Conservation (phyloP, 2,797 vertebrate species). For the Tympanoctomys barrerae region DNA sequence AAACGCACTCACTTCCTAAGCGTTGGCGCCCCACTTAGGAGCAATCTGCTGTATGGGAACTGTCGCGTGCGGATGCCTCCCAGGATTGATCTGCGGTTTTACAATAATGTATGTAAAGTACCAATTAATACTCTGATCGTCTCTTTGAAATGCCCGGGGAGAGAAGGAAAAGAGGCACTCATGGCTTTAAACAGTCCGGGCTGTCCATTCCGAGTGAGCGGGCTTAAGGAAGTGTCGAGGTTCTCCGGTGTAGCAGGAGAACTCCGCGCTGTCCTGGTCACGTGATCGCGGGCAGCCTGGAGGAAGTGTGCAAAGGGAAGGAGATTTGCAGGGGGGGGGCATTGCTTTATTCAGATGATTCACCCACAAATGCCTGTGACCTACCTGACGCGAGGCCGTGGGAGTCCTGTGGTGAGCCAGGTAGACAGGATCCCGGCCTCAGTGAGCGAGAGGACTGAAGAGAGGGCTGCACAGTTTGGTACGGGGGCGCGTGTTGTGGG, state of each 20-base stretch:
- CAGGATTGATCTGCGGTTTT: conserved; percentile 72
- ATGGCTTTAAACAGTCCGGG: conserved; percentile 53
- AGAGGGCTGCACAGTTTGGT: not conserved
- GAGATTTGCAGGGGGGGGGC: not conserved
- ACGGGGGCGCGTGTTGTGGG: not conserved
- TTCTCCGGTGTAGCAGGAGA: not conserved
- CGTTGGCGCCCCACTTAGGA: not conserved
- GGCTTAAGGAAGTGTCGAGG: not conserved
- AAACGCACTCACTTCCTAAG: conserved; percentile 24
- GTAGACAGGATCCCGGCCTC: not conserved
- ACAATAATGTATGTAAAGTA: conserved; percentile 71
- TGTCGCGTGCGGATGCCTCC: not conserved
- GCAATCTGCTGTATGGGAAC: conserved; percentile 42
- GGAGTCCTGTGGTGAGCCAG: not conserved
- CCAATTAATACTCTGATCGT: conserved; percentile 54
- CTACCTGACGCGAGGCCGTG: not conserved
- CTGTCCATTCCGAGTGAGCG: fast-evolving
- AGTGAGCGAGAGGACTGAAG: not conserved
- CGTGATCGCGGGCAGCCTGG: fast-evolving
- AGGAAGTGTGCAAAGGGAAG: not conserved
- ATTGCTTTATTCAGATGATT: not conserved
- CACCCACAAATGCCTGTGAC: no score
- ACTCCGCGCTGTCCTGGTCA: not conserved
- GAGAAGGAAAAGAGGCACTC: not conserved
- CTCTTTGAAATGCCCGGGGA: conserved; percentile 55